Base-by-base conservation (phyloP, 2,113 vertebrate species). In the Calyptommatus sinebrachiatus region DNA sequence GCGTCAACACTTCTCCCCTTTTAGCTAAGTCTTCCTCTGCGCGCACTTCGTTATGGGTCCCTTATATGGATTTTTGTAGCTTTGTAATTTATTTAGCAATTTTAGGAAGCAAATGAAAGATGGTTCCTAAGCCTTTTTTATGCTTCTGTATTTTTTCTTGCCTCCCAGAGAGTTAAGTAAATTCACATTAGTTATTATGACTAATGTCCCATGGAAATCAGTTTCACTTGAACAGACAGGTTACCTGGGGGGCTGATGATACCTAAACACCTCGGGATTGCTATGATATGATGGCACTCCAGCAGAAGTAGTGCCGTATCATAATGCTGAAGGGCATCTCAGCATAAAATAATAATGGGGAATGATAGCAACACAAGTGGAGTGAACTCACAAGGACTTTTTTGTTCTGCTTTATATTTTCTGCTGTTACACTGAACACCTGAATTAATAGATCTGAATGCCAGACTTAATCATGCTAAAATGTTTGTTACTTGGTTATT, bases 1-100 rank as follows among this genome's bases (percentile, higher is more conserved):
- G 88, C 91, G 91, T 89, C 90, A 89, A 88, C 89, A 89, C 77
- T 90, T 90, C 81, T 63, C 11, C 41, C 31, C 28, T 84, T 88
- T 83, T 85, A 91, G 78, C 73, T 82, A 67, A 85, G 76, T 86
- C 83, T 29, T 68, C 80, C 85, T 89, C 76, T 88, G 85, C 85
- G 86, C 82, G 66, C 75, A 82, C 28, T 90, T 87, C 75, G 84
- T 48, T 81, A 79, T 20, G 57, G 81, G 73, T 29, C 79, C 82
- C 70, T 78, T 65, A 82, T 85, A 87, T 79, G 70, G 60, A 70
- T 73, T 76, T 90, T 88, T 70, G 78, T 65, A 84, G 48, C 74
- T 81, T 77, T 91, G 85, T 88, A n/a, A 83, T 88, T 87, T 89
- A 89, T 84, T 90, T 82, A 90, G 80, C 65, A 82, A 76, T 8